phyloP scores from a whole-genome alignment of 2,888 invertebrate genomes.

The Cephus runcator region DNA sequence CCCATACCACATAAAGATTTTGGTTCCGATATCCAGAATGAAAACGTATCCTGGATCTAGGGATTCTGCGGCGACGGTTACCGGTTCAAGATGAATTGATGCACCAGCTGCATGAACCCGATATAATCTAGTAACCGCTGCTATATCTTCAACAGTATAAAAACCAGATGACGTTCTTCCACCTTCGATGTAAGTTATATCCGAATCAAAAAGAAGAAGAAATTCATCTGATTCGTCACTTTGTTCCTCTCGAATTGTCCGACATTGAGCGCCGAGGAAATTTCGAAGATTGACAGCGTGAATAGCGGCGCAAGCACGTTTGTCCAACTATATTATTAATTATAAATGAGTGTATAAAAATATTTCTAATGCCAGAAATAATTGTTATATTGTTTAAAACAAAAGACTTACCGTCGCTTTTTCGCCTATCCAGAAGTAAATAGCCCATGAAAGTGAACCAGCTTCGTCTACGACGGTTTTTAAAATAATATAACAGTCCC shows the following conservation, averaged over 20 bases:
- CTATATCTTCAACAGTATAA: slow-evolving; percentile 93
- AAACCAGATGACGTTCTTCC: slow-evolving; percentile 98
- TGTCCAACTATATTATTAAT: slow-evolving; percentile 77
- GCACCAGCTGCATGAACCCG: slow-evolving; percentile 90
- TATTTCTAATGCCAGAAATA: slow-evolving; percentile 1
- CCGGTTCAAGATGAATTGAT: slow-evolving; percentile 90
- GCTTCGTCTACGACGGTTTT: slow-evolving; percentile 88
- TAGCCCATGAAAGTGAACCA: slow-evolving; percentile 91
- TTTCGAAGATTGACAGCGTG: slow-evolving; percentile 99
- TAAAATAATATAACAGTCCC: slow-evolving; percentile 97
- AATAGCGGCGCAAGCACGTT: slow-evolving; percentile 96
- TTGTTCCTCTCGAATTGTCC: slow-evolving; percentile 97
- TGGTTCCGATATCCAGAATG: slow-evolving; percentile 86
- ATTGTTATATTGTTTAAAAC: background rate
- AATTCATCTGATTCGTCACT: slow-evolving; percentile 97
- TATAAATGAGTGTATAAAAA: slow-evolving; percentile 15
- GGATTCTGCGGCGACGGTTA: slow-evolving; percentile 75
- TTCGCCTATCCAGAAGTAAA: slow-evolving; percentile 99
- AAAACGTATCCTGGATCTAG: slow-evolving; percentile 94
- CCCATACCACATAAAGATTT: slow-evolving; percentile 93
- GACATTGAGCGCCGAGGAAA: slow-evolving; percentile 90
- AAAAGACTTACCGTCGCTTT: slow-evolving; percentile 81
- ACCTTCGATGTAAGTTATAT: slow-evolving; percentile 95
- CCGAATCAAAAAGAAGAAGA: slow-evolving; percentile 88
- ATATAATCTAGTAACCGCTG: slow-evolving; percentile 85